Evolutionary conservation across 1,140 invertebrate genomes (phyloP), one percentile per base, ranked within the genome.

Genomic region (Atta cephalotes): DNA sequence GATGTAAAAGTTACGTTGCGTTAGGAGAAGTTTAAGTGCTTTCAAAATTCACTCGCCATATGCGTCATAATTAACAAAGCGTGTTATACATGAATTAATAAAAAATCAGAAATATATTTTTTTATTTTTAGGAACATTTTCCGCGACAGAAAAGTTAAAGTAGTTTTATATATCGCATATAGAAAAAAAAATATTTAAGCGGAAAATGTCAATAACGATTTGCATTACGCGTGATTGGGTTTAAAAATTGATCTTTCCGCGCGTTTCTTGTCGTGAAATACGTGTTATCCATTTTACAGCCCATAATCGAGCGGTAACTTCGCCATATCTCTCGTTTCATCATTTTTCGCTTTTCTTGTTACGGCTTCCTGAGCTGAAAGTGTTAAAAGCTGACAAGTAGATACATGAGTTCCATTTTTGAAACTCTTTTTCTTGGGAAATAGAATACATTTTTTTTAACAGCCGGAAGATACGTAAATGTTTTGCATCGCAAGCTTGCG

Each of bases 201-300:
- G 31, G 39, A 31, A n/a, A 39, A 76, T 51, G 45, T 84, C 81
- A 45, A 51, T 63, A 53, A 39, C 58, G 18, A 21, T 76, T 77
- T 71, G 53, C 53, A 76, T 84, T 62, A 85, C 28, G 6, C 31
- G 31, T 51, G 21, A 71, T 68, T 60, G n/a, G 12, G 12, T 28
- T 51, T 45, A 81, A 80, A 53, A 79, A 45, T 86, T 21, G 56
- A 85, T 60, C 53, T 62, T 16, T 35, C 49, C 16, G 12, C 53
- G 39, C 28, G 12, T 56, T 39, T 25, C 51, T 35, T 9, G n/a
- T 56, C 70, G 84, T 77, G n/a, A 84, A 89, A 81, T 86, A 81
- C 16, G 28, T 49, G 31, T 28, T 68, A 62, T 25, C 53, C 28
- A 39, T 51, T 86, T 86, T 86, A 86, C 25, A 35, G 51, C 62